Conservation (phyloP, 2,113 vertebrate species). For the Gopherus flavomarginatus region DNA sequence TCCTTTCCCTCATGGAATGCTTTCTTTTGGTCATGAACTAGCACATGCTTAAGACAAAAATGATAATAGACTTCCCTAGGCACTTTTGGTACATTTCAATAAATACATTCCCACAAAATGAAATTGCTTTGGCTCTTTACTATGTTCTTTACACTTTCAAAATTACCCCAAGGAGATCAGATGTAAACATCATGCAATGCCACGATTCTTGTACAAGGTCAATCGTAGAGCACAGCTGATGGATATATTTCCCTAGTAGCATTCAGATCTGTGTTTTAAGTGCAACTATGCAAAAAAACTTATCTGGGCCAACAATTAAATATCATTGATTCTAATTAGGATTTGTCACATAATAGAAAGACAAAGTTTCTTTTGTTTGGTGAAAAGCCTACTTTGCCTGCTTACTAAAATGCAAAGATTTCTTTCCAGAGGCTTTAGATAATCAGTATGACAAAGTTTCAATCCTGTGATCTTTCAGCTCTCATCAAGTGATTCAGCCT, state of each 20-base stretch:
- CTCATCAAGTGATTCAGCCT: slow-evolving; percentile 70
- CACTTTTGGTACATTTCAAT: slow-evolving; percentile 71
- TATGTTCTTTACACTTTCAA: slow-evolving; percentile 67
- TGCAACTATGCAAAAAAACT: slow-evolving; percentile 78
- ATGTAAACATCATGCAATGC: slow-evolving; percentile 65
- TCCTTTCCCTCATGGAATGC: slow-evolving; percentile 51
- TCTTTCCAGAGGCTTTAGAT: slow-evolving; percentile 72
- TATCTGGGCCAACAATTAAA: slow-evolving; percentile 77
- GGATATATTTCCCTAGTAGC: slow-evolving; percentile 63
- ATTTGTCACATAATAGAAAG: slow-evolving; percentile 69
- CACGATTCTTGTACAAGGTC: slow-evolving; percentile 67
- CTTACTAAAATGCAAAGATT: slow-evolving; percentile 66
- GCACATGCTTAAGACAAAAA: slow-evolving; percentile 70
- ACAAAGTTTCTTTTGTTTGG: slow-evolving; percentile 78
- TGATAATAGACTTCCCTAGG: slow-evolving; percentile 55
- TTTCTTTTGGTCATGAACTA: slow-evolving; percentile 70
- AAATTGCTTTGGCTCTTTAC: slow-evolving; percentile 61
- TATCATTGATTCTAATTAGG: slow-evolving; percentile 81
- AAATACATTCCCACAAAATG: slow-evolving; percentile 68
- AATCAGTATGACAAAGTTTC: slow-evolving; percentile 73
- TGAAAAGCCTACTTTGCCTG: slow-evolving; percentile 58
- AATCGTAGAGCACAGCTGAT: slow-evolving; percentile 39
- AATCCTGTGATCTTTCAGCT: slow-evolving; percentile 72
- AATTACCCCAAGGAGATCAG: slow-evolving; percentile 63
- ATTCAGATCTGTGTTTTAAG: slow-evolving; percentile 71